phyloP scores from a whole-genome alignment of 2,797 vertebrate species.

The Cercopithecus diana region DNA sequence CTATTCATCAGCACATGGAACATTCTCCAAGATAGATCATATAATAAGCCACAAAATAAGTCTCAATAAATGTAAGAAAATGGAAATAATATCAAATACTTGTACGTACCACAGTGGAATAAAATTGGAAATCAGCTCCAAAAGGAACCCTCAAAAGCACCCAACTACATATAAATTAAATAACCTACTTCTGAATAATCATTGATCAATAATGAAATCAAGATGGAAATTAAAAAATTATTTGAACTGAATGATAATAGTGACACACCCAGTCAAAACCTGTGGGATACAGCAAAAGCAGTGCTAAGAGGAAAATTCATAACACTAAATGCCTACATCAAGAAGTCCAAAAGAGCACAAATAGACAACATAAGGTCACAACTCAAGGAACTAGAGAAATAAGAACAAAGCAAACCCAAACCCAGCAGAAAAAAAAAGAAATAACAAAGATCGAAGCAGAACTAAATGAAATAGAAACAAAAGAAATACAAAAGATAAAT shows the following conservation, averaged over 20 bases:
- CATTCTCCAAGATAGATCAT: too few relatives aligned
- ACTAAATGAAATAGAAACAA: not conserved
- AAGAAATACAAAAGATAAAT: too few relatives aligned
- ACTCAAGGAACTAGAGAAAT: not conserved
- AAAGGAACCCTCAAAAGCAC: too few relatives aligned
- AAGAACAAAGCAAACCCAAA: not conserved
- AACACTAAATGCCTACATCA: not conserved
- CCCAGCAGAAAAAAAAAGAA: not conserved
- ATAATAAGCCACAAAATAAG: too few relatives aligned
- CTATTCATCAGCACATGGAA: too few relatives aligned
- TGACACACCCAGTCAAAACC: not conserved
- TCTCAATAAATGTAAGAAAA: too few relatives aligned
- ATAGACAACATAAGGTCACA: not conserved
- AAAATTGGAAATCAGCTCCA: too few relatives aligned
- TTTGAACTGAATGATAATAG: not conserved
- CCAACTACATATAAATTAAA: too few relatives aligned
- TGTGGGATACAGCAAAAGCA: not conserved
- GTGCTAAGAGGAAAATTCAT: not conserved
- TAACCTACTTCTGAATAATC: too few relatives aligned
- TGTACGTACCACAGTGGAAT: too few relatives aligned
- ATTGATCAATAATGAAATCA: too few relatives aligned
- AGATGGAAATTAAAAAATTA: not conserved
- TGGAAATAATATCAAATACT: too few relatives aligned
- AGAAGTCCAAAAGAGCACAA: not conserved
- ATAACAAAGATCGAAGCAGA: not conserved